Evolutionary conservation across 2,888 invertebrate genomes (phyloP).

Genomic region (Sarcophaga rosellei): DNA sequence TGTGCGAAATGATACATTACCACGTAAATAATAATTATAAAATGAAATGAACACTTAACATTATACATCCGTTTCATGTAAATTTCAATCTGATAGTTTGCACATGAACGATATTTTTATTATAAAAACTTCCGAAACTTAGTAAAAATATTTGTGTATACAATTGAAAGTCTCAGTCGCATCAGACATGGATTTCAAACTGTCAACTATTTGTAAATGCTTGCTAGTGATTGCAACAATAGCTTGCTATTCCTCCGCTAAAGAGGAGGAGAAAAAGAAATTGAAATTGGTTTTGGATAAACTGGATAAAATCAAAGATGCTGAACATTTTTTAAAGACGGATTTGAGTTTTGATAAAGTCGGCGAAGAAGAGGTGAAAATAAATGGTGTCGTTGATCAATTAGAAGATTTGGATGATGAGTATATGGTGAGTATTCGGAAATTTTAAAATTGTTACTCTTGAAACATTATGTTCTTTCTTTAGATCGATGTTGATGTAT

Average conservation of each 20-base stretch:
- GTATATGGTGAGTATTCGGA: constrained; percentile 72
- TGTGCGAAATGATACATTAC: too few relatives aligned
- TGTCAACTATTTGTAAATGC: constrained; percentile 10
- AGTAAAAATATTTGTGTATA: neutral
- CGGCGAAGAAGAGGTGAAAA: constrained; percentile 63
- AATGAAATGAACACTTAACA: neutral
- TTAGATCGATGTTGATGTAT: constrained; percentile 70
- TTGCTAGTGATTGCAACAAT: constrained; percentile 5
- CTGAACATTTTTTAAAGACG: constrained; percentile 66
- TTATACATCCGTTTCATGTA: constrained; percentile 59
- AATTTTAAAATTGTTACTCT: neutral
- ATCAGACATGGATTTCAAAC: constrained; percentile 31
- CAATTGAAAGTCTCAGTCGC: too few relatives aligned
- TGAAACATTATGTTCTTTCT: neutral
- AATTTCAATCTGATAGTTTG: constrained; percentile 41
- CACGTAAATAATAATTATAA: neutral
- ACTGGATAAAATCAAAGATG: constrained; percentile 68
- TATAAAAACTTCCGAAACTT: constrained; percentile 22
- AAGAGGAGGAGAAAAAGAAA: constrained; percentile 57
- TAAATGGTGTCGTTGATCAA: constrained; percentile 73
- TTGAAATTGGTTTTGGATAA: constrained; percentile 67
- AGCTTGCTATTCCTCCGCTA: constrained; percentile 5
- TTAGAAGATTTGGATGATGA: constrained; percentile 72
- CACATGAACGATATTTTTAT: neutral
- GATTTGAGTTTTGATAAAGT: constrained; percentile 69